Base-by-base conservation (phyloP, 2,888 invertebrate species). In the Sicus ferrugineus region DNA sequence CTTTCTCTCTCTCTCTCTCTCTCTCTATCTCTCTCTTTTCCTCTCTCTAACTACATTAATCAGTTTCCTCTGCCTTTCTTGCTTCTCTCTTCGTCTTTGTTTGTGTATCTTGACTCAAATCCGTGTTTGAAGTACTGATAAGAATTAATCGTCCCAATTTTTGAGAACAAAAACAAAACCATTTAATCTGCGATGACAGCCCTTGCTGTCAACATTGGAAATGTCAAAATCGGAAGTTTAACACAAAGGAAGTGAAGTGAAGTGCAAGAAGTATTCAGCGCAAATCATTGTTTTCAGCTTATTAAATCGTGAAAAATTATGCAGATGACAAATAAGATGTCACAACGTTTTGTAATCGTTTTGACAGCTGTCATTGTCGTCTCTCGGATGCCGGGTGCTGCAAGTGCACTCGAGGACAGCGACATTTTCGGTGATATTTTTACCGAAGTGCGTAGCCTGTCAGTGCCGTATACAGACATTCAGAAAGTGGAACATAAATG, bases 341-440 rank as follows among this genome's bases (percentile, higher is more conserved):
- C n/a, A 11, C 65, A 26, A 34, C 19, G 42, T 4, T 30, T 46
- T 11, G 1, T 26, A 21, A 30, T n/a, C n/a, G n/a, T 6, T n/a
- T 31, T 58, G 56, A 58, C 64, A 31, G 64, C 61, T 31, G 50
- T 42, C 23, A 48, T 46, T 14, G 16, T 46, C 4, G 9, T 19
- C 9, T n/a, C 46, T n/a, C 46, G 14, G n/a, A 16, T 23, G 2
- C 19, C 61, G 42, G 19, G 54, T 28, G 23, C 56, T 30, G 19
- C 42, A 11, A 14, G 23, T 16, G 38, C 26, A 11, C 14, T 28
- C 3, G 21, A 48, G 59, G 64, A 28, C 52, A 69, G 19, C 54
- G 54, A 72, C 61, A 23, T 77, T 7, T 72, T 72, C 23, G 77
- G 77, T 2, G 77, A 78, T 58, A 77, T 78, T 11, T 76, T 69